These are phyloP conservation scores for Tipula helvola DNA, from an alignment of 2,888 invertebrate species.

Conservation along the genomic window DNA sequence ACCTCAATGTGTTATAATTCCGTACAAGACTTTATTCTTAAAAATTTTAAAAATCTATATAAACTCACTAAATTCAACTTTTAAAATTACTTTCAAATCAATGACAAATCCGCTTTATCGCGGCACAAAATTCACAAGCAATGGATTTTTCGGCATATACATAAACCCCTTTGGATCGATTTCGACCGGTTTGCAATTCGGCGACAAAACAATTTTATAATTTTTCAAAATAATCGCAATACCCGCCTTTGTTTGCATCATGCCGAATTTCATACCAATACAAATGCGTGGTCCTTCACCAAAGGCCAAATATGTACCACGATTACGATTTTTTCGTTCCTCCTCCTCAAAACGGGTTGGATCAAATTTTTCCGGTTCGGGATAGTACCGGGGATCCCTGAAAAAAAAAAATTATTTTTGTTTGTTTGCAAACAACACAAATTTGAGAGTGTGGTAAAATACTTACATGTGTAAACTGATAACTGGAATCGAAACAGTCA, in stretches of 20 bases:
- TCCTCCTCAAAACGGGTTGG: constrained; percentile 32
- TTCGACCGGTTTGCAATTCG: constrained; percentile 21
- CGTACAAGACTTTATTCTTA: no score
- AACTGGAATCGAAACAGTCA: constrained; percentile 25
- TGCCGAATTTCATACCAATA: constrained; percentile 20
- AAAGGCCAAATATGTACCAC: constrained; percentile 24
- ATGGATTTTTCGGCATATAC: constrained; percentile 8
- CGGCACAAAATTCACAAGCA: constrained; percentile 8
- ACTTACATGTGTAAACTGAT: constrained; percentile 24
- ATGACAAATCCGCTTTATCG: background rate
- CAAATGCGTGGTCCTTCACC: constrained; percentile 28
- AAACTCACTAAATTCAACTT: no score
- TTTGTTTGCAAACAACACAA: background rate
- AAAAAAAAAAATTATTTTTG: background rate
- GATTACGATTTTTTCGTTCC: constrained; percentile 22
- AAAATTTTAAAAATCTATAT: no score
- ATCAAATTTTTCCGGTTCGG: constrained; percentile 31
- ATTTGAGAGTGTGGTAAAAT: background rate
- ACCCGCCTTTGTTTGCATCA: constrained; percentile 21
- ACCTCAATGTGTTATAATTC: no score
- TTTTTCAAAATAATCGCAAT: constrained; percentile 18
- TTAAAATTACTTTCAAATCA: no score
- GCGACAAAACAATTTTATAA: constrained; percentile 19
- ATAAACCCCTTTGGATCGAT: constrained; percentile 20
- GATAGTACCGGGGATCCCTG: constrained; percentile 28